These are phyloP conservation scores for Oithona nana DNA, from an alignment of 2,888 invertebrate species.

Conservation along the genomic window DNA sequence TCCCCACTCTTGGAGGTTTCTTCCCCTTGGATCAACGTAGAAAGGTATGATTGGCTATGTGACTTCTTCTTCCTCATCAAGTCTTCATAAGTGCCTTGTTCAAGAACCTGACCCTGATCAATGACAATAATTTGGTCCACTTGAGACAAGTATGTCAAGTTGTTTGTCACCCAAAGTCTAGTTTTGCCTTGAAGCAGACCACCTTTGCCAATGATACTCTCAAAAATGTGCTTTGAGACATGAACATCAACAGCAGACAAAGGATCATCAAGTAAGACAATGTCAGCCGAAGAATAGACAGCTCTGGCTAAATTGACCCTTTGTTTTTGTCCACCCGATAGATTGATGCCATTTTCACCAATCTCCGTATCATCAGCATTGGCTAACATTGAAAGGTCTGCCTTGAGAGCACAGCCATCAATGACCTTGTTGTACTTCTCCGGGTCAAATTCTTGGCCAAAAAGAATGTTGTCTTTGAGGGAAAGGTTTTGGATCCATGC, in stretches of 20 bases:
- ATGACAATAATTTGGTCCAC: slow-evolving; percentile 78
- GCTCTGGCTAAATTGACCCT: slow-evolving; percentile 77
- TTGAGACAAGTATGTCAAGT: slow-evolving; percentile 73
- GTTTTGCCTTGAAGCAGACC: slow-evolving; percentile 50
- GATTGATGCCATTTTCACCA: slow-evolving; percentile 81
- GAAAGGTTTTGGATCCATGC: slow-evolving; percentile 98
- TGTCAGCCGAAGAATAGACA: slow-evolving; percentile 66
- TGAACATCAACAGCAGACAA: slow-evolving; percentile 86
- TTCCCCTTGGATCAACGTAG: neutral
- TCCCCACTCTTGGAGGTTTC: neutral
- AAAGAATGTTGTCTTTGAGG: slow-evolving; percentile 74
- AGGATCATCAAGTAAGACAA: slow-evolving; percentile 88
- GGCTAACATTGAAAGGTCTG: slow-evolving; percentile 79
- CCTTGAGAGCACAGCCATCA: slow-evolving; percentile 68
- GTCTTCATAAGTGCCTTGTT: slow-evolving; percentile 72
- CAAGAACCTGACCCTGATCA: slow-evolving; percentile 65
- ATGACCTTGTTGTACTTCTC: slow-evolving; percentile 56
- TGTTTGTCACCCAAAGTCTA: slow-evolving; percentile 81
- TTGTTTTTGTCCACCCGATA: slow-evolving; percentile 79
- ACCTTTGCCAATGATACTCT: slow-evolving; percentile 56
- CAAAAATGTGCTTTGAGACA: slow-evolving; percentile 92
- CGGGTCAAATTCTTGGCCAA: slow-evolving; percentile 53
- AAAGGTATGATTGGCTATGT: neutral
- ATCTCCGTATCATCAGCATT: slow-evolving; percentile 93
- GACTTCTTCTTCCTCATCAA: slow-evolving; percentile 52